Evolutionary conservation across 2,797 vertebrate species (phyloP), one percentile per base, ranked within the genome.

Genomic region (Falco peregrinus): DNA sequence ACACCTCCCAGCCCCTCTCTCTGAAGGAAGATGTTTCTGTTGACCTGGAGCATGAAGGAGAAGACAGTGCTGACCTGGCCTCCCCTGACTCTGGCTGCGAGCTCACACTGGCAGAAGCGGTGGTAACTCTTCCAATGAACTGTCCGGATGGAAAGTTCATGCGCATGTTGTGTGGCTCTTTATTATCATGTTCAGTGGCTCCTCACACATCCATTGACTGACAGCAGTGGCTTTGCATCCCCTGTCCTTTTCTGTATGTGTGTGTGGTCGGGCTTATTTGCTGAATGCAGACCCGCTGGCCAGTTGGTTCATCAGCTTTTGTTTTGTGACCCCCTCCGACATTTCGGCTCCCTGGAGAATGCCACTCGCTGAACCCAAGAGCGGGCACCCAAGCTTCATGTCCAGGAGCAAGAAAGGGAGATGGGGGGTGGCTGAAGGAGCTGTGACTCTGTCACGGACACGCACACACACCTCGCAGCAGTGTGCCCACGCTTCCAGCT

Each of bases 21-120:
- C 69, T 74, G 53, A 93, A 96, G 87, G 90, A 96, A 69, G 86
- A 80, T 33, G 83, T 93, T 78, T 92, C 89, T 79, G 51, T 90
- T 60, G 91, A 76, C 45, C 74, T 65, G 11, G 81, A 97, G 59
- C 96, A 75, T 0, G 83, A 97, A 95, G 82, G 89, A 93, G 88
- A 86, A 87, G 85, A 87, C 71, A 96, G 95, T 83, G 90, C 87
- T 17, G 97, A 97, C 60, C 92, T 97, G 73, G 76, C 90, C 82
- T 98, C 98, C 53, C 97, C 98, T 0, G 98, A 98, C 93, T 98
- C 98, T 3, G 98, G 98, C 97, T 98, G 98, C 10, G 98, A 98
- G 95, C 97, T 98, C 89, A 98, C 98, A 37, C 96, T 98, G 96
- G 97, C 97, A 31, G 98, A 98, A 97, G 97, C 97, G 47, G 89